A percentile compares a stretch with the other conserved stretches of the same genome.
phyloP scores from a whole-genome alignment of 2,113 vertebrate species.

The Erythrocercus mccallii region DNA sequence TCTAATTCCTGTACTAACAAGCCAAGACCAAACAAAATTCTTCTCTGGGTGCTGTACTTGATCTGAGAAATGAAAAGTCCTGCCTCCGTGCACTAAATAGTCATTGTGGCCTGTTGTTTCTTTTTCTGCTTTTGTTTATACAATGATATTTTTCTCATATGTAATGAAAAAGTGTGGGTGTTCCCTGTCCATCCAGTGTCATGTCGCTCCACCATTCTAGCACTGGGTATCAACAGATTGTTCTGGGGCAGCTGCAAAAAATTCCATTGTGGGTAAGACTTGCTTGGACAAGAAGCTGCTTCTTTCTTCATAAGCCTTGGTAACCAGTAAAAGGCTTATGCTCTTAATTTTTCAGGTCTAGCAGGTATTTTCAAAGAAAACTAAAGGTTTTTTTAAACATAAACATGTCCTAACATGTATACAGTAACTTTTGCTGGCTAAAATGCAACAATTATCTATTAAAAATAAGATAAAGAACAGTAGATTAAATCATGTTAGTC shows the following conservation, averaged over 20 bases:
- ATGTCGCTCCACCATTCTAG: neutral
- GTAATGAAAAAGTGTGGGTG: neutral
- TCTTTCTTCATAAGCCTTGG: neutral
- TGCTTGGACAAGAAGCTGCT: neutral
- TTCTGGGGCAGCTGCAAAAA: neutral
- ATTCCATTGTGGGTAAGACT: neutral
- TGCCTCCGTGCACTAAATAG: neutral
- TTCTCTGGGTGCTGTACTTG: neutral
- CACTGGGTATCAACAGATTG: neutral
- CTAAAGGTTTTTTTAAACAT: neutral
- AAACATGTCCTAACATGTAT: neutral
- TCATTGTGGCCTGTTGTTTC: neutral
- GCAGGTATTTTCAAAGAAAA: slow-evolving; percentile 12
- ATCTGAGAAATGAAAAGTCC: neutral
- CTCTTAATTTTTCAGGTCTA: neutral
- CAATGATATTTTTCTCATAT: neutral
- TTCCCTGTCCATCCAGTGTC: neutral
- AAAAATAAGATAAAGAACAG: neutral
- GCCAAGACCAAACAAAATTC: neutral
- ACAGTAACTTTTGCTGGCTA: neutral
- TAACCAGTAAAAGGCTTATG: neutral
- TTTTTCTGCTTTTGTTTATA: neutral
- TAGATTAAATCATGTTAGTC: neutral
- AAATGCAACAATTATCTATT: neutral
- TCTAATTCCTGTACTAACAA: neutral